phyloP scores from a whole-genome alignment of 2,113 vertebrate genomes.

The Cettia cetti region DNA sequence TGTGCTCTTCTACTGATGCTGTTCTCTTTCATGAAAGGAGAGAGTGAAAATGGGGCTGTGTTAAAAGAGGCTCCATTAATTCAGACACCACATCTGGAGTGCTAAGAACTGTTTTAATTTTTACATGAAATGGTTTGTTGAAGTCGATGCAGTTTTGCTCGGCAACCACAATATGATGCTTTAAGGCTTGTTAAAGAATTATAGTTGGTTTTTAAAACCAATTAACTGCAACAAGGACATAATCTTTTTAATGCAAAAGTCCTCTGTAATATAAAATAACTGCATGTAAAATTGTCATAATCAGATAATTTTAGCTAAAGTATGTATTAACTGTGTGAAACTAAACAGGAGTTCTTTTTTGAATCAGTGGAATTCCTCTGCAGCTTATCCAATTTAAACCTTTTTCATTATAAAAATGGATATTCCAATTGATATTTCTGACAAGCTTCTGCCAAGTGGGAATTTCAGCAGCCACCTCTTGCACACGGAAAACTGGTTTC shows the following conservation, averaged over 20 bases:
- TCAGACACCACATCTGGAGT: neutral
- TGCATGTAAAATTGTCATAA: constrained; percentile 1
- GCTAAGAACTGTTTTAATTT: neutral
- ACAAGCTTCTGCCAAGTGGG: neutral
- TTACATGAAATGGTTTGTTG: neutral
- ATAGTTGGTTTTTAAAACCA: constrained; percentile 26
- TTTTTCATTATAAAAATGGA: constrained; percentile 9
- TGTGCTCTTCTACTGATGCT: neutral
- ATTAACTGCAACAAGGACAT: constrained; percentile 48
- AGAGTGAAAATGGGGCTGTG: neutral
- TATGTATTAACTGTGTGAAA: constrained; percentile 18
- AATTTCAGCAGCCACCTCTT: neutral
- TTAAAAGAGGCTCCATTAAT: neutral
- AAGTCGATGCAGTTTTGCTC: neutral
- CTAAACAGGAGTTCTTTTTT: constrained; percentile 27
- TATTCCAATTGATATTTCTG: constrained; percentile 14
- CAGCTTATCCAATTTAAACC: constrained; percentile 38
- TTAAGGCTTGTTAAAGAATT: constrained; percentile 45
- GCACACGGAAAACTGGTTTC: neutral
- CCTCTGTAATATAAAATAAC: constrained; percentile 1
- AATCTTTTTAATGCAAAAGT: constrained; percentile 30
- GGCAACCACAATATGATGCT: constrained; percentile 15
- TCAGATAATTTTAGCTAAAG: constrained; percentile 44
- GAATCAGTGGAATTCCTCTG: constrained; percentile 10
- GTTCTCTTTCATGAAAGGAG: neutral